Evolutionary conservation across 2,113 vertebrate genomes (phyloP), one percentile per base, ranked within the genome.

Genomic region (Cryptoleucopteryx plumbea): DNA sequence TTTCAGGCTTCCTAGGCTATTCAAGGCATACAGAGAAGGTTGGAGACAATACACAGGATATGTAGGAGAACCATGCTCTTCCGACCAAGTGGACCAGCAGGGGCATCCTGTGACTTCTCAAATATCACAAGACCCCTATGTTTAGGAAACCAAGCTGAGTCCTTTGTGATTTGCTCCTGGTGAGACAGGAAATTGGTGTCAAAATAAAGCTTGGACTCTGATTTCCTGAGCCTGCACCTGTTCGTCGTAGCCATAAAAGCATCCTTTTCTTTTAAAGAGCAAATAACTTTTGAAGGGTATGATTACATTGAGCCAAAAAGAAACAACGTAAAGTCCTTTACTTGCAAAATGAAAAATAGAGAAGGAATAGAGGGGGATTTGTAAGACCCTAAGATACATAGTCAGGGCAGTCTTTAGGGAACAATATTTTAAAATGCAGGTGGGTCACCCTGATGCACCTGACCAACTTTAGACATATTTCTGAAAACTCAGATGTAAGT

Each of bases 111-210:
- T 70, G 72, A 61, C 62, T 89, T 91, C 75, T 88, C 84, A 80
- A 43, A 71, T 89, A 43, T 86, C 77, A 74, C 7, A 14, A 43
- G 84, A 86, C 47, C 80, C 82, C 66, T 88, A 71, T 74, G 88
- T 74, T 74, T 82, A 82, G 81, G 91, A 83, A 93, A 83, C 40
- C 13, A 80, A 53, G 47, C 29, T 4, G 17, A 45, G 78, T 58
- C 88, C 78, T 87, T 83, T 53, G 85, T 75, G 88, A 83, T 77
- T 89, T 75, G 62, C 23, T 93, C 3, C 0, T 42, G 66, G 56
- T 62, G 55, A 95, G 71, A 47, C 62, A 91, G 94, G 80, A 96
- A 95, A 86, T 50, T 34, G 26, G 16, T 88, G 87, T 86, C 62
- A 53, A 88, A 94, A 91, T 86, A 74, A 48, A 77, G 19, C 47